Conservation (phyloP, 2,797 vertebrate genomes). For the Hafferia zeledoni region DNA sequence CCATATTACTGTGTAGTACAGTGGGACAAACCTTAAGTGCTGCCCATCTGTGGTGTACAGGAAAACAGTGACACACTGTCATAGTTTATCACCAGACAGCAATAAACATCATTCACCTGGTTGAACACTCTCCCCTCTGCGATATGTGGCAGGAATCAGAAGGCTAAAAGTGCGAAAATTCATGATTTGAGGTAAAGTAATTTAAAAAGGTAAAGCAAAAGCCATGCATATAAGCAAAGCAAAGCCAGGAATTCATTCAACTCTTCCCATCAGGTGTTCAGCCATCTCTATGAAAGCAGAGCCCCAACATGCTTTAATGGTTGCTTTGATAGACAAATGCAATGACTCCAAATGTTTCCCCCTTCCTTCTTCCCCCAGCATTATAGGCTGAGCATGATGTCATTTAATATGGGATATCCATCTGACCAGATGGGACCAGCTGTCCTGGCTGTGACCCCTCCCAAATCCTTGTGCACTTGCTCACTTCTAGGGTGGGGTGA, state of each 20-base stretch:
- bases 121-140: background rate
- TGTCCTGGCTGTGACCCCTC: accelerated
- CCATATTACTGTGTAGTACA: background rate
- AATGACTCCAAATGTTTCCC: accelerated
- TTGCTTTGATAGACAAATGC: background rate
- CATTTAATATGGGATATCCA: background rate
- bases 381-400: background rate
- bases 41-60: background rate
- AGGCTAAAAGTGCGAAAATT: background rate
- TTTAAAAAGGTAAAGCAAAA: background rate
- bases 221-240: accelerated
- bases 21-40: background rate
- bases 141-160: background rate
- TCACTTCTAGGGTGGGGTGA: accelerated
- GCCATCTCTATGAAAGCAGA: background rate
- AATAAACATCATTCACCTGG: background rate
- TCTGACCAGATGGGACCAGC: background rate
- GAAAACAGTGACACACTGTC: background rate
- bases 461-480: background rate
- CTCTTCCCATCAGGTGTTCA: background rate
- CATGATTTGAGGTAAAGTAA: background rate
- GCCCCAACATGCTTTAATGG: accelerated
- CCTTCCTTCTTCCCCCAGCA: background rate
- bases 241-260: background rate
- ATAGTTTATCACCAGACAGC: background rate